Evolutionary conservation across 2,113 vertebrate species (phyloP).

Genomic region (Myiopsitta monachus): DNA sequence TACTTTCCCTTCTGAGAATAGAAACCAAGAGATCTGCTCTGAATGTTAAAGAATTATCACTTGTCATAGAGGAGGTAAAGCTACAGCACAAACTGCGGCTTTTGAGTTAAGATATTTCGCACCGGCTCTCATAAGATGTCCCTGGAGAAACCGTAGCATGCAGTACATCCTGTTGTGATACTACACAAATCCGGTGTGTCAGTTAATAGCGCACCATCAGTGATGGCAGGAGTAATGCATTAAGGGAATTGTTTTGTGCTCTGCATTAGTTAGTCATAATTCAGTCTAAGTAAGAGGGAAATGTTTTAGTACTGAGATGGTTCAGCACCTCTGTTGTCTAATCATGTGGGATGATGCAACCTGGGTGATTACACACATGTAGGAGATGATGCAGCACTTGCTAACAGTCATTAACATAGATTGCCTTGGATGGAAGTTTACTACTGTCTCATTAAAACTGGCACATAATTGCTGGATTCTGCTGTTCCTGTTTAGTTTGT

Average conservation of each 20-base stretch:
- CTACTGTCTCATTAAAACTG: not conserved
- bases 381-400: not conserved
- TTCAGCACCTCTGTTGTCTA: not conserved
- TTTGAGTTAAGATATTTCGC: not conserved
- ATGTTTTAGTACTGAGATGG: not conserved
- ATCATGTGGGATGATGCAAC: not conserved
- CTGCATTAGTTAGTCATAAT: not conserved
- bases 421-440: not conserved
- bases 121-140: not conserved
- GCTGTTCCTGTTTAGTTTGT: not conserved
- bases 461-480: fast-evolving
- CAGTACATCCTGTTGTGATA: not conserved
- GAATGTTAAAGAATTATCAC: not conserved
- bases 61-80: not conserved
- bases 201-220: not conserved
- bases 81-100: not conserved
- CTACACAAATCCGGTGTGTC: not conserved
- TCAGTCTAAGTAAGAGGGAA: not conserved
- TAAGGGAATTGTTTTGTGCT: not conserved
- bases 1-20: not conserved
- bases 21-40: not conserved
- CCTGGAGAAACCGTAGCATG: not conserved
- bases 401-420: not conserved
- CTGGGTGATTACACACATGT: not conserved
- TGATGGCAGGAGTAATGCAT: not conserved